These are phyloP conservation scores for Tribolium madens DNA, from an alignment of 1,140 invertebrate genomes.

Conservation along the genomic window DNA sequence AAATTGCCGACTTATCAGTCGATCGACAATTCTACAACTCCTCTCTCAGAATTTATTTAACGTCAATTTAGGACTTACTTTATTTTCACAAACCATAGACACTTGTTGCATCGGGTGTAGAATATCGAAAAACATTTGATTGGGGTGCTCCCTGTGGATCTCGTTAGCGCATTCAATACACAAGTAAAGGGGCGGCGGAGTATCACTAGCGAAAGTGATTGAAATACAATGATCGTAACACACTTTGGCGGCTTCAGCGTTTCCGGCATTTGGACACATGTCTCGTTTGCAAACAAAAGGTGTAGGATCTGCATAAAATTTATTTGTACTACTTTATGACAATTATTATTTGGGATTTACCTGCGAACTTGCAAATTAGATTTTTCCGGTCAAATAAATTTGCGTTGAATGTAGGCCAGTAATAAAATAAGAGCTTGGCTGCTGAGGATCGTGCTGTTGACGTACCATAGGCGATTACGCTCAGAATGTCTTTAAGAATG, in stretches of 20 bases:
- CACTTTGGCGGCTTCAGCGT: conserved; percentile 91
- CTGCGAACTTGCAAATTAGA: conserved; percentile 89
- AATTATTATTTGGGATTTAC: conserved; percentile 68
- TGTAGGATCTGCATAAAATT: conserved; percentile 69
- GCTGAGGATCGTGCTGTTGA: conserved; percentile 90
- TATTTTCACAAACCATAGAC: conserved; percentile 96
- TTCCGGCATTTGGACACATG: conserved; percentile 84
- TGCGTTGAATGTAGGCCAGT: conserved; percentile 98
- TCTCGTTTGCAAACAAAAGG: conserved; percentile 89
- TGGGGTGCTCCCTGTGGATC: conserved; percentile 84
- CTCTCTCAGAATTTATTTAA: not conserved
- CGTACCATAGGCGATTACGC: conserved; percentile 97
- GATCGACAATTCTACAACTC: conserved; percentile 88
- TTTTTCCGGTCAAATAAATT: conserved; percentile 91
- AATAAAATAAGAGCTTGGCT: conserved; percentile 97
- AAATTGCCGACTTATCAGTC: conserved; percentile 92
- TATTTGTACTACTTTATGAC: not conserved
- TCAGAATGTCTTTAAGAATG: conserved; percentile 92
- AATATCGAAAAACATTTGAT: conserved; percentile 91
- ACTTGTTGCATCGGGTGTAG: conserved; percentile 95
- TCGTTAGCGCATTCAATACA: conserved; percentile 97
- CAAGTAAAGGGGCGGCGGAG: conserved; percentile 93
- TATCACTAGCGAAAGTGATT: conserved; percentile 84
- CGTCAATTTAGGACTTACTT: conserved; percentile 71
- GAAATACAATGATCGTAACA: conserved; percentile 90